A percentile compares a stretch with the other conserved stretches of the same genome.
Conservation (phyloP, 92 coral and sea anemone genomes). For the Siderastrea siderea region DNA sequence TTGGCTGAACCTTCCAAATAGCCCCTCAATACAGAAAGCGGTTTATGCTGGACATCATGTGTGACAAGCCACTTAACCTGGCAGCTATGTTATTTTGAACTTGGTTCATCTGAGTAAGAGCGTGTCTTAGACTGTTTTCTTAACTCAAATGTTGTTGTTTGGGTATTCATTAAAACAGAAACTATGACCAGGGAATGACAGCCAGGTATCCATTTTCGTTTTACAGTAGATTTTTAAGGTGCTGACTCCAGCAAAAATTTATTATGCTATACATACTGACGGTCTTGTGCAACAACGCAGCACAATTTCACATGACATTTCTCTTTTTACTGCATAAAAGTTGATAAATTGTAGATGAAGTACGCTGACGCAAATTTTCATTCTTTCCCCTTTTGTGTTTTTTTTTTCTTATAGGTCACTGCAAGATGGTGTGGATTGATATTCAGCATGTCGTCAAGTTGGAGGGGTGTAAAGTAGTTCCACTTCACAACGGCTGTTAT, state of each 20-base stretch:
- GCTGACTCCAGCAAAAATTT: no score
- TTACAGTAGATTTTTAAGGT: background rate
- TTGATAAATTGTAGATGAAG: no score
- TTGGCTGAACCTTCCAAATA: background rate
- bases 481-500: no score
- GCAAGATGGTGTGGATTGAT: no score
- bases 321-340: background rate
- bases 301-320: background rate
- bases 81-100: background rate
- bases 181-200: background rate
- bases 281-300: conserved; percentile 14
- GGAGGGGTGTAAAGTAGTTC: no score
- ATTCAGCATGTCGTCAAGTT: no score
- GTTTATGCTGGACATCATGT: conserved; percentile 10
- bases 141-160: background rate
- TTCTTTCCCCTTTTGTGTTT: no score
- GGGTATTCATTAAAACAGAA: no score
- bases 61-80: background rate
- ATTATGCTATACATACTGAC: background rate
- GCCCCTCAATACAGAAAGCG: conserved; percentile 20
- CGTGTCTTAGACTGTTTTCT: background rate
- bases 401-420: no score
- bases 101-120: background rate
- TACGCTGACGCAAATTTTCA: no score
- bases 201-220: background rate